These are phyloP conservation scores for Achroia grisella DNA, from an alignment of 1,140 invertebrate species.

Conservation along the genomic window DNA sequence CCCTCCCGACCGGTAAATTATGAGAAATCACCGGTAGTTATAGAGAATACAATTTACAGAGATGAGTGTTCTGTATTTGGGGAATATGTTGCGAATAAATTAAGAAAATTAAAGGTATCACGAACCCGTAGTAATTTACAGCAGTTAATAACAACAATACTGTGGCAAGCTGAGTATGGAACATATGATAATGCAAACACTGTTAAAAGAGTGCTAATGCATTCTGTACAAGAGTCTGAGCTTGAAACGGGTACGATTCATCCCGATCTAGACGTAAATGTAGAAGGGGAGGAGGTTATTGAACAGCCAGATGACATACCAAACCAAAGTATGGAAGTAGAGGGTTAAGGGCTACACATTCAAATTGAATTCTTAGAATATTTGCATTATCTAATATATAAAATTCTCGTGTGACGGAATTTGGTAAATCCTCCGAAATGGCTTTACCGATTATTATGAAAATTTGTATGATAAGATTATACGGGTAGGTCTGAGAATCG, in stretches of 20 bases:
- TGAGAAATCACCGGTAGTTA: slow-evolving; percentile 25
- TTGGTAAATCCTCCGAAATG: too few relatives aligned
- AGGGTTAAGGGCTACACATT: too few relatives aligned
- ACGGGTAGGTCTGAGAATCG: too few relatives aligned
- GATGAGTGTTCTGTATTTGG: slow-evolving; percentile 59
- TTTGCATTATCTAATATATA: too few relatives aligned
- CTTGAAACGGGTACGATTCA: slow-evolving; percentile 13
- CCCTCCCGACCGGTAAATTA: not conserved
- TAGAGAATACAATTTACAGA: slow-evolving; percentile 22
- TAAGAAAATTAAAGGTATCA: slow-evolving; percentile 48
- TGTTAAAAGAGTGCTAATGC: slow-evolving; percentile 47
- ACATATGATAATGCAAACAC: slow-evolving; percentile 56
- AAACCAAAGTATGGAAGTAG: slow-evolving; percentile 15
- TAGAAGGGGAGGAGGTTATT: too few relatives aligned
- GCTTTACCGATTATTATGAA: too few relatives aligned
- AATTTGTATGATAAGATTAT: too few relatives aligned
- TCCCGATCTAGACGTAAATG: too few relatives aligned
- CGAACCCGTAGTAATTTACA: slow-evolving; percentile 53
- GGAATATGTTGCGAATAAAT: slow-evolving; percentile 57
- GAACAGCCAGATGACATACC: slow-evolving; percentile 7
- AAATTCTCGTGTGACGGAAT: too few relatives aligned
- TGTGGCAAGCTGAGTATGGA: slow-evolving; percentile 65
- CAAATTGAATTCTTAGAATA: too few relatives aligned
- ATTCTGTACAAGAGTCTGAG: slow-evolving; percentile 29
- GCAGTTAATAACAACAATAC: slow-evolving; percentile 59